Base-by-base conservation (phyloP, 2,797 vertebrate genomes). In the Parauchenoglanis punctatus region DNA sequence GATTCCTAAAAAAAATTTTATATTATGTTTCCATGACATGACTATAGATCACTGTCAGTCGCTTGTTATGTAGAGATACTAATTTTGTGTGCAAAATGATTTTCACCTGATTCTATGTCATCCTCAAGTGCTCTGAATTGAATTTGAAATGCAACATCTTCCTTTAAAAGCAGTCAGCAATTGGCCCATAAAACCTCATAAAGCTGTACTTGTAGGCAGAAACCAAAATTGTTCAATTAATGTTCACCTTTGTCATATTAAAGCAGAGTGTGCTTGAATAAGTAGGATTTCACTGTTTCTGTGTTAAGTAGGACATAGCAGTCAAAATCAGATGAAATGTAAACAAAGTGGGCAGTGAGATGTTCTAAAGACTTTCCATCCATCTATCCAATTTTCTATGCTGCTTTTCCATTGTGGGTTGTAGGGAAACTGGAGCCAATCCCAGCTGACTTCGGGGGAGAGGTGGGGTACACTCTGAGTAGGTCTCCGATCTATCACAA, bases 61-160 rank as follows among this genome's bases (percentile, higher is more conserved):
- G 7, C 75, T 56, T 44, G 58, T 61, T 7, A 35, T 61, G 11
- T 44, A 25, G 11, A 44, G 78, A 25, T 11, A 46, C 44, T 7
- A 25, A 81, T 44, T 23, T 81, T 59, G 25, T 58, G 10, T 59
- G 77, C 28, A 59, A 59, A 81, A 81, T 81, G 35, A 10, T 81
- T 44, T 25, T 46, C 23, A 44, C 12, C 78, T 44, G 12, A 63
- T 63, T 63, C 35, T 81, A 81, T 4, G 3, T 13, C 23, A 46
- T 44, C 23, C n/a, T 44, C 12, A 20, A 15, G 20, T 61, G 75
- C n/a, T 28, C 75, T 56, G 35, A 40, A 61, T 63, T 63, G 7
- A 46, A 81, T 12, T 25, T 7, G 40, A 63, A n/a, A 81, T 81
- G 59, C 59, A 46, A 2, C 2, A 58, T 58, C 12, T 59, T 58